Percentiles rank a stretch among this genome's conserved stretches.
Evolutionary conservation across 2,888 invertebrate species (phyloP).

Genomic region (Rotaria sp.): DNA sequence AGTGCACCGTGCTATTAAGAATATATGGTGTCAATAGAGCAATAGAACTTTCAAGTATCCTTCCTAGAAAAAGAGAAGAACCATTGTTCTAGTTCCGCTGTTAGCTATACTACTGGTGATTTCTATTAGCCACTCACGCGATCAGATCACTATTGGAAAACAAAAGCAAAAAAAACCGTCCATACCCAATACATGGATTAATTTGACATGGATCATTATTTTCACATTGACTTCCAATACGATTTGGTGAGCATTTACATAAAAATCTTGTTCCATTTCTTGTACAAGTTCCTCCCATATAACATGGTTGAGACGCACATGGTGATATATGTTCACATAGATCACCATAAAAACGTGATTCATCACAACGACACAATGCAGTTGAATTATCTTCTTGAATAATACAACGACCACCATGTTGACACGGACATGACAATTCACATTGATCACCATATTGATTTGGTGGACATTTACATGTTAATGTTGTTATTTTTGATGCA

Average conservation of each 20-base stretch:
- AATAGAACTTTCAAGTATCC: too few species aligned
- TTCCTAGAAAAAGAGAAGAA: too few species aligned
- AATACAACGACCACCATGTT: conserved; percentile 76
- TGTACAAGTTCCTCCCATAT: conserved; percentile 22
- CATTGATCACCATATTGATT: conserved; percentile 73
- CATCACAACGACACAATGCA: conserved; percentile 19
- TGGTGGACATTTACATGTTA: conserved; percentile 22
- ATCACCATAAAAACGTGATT: conserved; percentile 20
- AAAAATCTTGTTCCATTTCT: neutral
- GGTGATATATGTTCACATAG: neutral
- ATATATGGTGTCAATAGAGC: too few species aligned
- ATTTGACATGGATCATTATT: neutral
- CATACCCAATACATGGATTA: neutral
- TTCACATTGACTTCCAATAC: conserved; percentile 10
- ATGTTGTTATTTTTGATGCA: neutral
- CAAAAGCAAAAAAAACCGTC: neutral
- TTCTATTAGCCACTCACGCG: too few species aligned
- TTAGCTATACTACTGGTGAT: too few species aligned
- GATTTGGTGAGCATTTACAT: conserved; percentile 23
- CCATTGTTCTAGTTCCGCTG: too few species aligned
- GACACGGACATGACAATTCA: conserved; percentile 69
- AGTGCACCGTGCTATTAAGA: too few species aligned
- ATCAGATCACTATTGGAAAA: too few species aligned
- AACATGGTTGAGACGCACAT: conserved; percentile 27
- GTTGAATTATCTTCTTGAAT: conserved; percentile 57